Percentiles rank a stretch among this genome's conserved stretches.
phyloP scores from a whole-genome alignment of 2,113 vertebrate species.

The Dasyornis broadbenti region DNA sequence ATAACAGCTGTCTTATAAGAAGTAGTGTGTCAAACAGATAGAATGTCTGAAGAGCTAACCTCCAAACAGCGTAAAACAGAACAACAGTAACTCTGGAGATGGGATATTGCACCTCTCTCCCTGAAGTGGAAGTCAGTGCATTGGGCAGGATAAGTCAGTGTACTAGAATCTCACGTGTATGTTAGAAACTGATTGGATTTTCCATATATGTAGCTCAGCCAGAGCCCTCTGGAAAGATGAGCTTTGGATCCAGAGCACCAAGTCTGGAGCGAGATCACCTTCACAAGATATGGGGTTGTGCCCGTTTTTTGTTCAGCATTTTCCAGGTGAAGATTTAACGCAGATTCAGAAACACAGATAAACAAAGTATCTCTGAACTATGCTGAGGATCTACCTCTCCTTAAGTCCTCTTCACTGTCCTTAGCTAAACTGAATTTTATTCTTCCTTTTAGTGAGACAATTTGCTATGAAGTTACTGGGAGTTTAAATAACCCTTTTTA shows the following conservation, averaged over 20 bases:
- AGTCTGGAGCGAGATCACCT: not conserved
- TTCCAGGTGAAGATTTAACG: not conserved
- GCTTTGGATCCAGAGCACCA: not conserved
- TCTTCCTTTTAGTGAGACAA: not conserved
- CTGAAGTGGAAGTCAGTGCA: not conserved
- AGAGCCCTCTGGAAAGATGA: not conserved
- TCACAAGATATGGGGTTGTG: rapidly evolving
- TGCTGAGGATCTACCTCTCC: not conserved
- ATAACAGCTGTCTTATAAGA: not conserved
- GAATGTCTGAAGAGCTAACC: not conserved
- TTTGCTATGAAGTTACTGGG: not conserved
- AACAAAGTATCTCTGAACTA: not conserved
- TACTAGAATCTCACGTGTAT: not conserved
- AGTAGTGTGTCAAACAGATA: not conserved
- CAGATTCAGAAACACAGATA: not conserved
- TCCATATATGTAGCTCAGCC: not conserved
- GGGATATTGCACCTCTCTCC: not conserved
- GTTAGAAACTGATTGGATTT: not conserved
- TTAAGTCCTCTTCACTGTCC: not conserved
- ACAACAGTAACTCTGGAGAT: not conserved
- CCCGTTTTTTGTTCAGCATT: not conserved
- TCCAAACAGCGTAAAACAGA: not conserved
- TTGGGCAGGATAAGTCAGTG: rapidly evolving
- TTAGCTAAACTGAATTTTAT: not conserved
- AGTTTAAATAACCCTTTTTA: not conserved